Conservation (phyloP, 1,140 invertebrate species). For the Drosophila chauvacae region DNA sequence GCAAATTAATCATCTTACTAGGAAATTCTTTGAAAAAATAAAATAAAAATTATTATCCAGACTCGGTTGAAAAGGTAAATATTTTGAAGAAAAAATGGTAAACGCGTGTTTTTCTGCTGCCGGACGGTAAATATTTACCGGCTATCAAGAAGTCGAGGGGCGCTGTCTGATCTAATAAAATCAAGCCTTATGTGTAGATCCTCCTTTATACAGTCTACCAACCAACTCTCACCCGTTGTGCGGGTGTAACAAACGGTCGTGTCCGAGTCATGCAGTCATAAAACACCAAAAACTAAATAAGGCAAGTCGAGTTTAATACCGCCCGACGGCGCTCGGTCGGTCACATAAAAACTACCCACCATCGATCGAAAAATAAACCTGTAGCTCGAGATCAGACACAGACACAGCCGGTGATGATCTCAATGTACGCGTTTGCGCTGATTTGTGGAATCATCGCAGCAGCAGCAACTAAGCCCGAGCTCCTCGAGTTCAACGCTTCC, state of each 20-base stretch:
- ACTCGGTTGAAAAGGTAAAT: conserved; percentile 11
- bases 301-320: conserved; percentile 69
- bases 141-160: conserved; percentile 35
- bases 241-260: conserved; percentile 62
- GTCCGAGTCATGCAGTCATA: conserved; percentile 69
- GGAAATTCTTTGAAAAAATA: neutral
- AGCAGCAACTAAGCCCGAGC: conserved; percentile 8
- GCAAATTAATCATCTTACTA: neutral
- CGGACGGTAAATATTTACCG: conserved; percentile 49
- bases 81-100: conserved; percentile 6
- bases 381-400: conserved; percentile 48
- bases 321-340: conserved; percentile 44
- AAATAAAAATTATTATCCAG: neutral
- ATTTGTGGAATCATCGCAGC: conserved; percentile 68
- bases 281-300: conserved; percentile 69
- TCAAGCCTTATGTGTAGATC: conserved; percentile 25
- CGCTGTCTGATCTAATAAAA: conserved; percentile 47
- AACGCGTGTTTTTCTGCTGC: conserved; percentile 2
- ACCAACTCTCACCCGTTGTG: conserved; percentile 41
- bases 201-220: conserved; percentile 17
- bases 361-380: conserved; percentile 72
- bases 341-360: conserved; percentile 80
- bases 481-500: conserved; percentile 28
- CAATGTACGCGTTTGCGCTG: conserved; percentile 61
- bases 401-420: conserved; percentile 69